Conservation (phyloP, 2,797 vertebrate species). For the Molossus alvarezi region DNA sequence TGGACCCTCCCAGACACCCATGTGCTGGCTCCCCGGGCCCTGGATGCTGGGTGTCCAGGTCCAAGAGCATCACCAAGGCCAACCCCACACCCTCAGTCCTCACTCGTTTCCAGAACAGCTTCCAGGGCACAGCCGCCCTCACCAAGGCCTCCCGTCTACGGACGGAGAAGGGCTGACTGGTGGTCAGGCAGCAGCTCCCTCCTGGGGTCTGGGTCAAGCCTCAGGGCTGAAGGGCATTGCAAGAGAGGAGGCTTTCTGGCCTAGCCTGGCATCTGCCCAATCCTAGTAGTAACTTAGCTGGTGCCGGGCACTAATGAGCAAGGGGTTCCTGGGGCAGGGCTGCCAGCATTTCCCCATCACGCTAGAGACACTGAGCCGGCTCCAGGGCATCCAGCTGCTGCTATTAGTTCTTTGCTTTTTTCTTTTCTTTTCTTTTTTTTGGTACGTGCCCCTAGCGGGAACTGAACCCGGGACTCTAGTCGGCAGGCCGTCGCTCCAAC, state of each 20-base stretch:
- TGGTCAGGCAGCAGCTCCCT: not conserved
- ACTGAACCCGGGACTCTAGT: too few relatives aligned
- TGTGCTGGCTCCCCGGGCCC: too few relatives aligned
- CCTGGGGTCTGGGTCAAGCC: not conserved
- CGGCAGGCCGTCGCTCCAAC: too few relatives aligned
- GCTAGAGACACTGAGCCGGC: not conserved
- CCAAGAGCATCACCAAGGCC: not conserved
- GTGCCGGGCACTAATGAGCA: not conserved
- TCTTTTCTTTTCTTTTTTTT: too few relatives aligned
- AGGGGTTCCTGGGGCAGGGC: not conserved
- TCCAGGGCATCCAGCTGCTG: not conserved
- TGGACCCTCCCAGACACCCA: not conserved
- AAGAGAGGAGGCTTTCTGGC: not conserved
- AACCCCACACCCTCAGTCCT: not conserved
- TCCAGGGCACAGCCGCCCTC: not conserved
- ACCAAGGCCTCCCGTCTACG: rapidly evolving
- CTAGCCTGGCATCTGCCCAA: not conserved
- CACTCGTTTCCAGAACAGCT: not conserved
- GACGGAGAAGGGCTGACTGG: not conserved
- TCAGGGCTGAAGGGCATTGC: not conserved
- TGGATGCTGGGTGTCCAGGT: not conserved
- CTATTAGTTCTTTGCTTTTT: not conserved
- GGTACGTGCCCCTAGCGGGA: too few relatives aligned
- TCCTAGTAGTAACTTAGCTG: not conserved
- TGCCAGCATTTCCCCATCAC: not conserved